Conservation (phyloP, 1,140 invertebrate genomes). For the Cryptotermes secundus region DNA sequence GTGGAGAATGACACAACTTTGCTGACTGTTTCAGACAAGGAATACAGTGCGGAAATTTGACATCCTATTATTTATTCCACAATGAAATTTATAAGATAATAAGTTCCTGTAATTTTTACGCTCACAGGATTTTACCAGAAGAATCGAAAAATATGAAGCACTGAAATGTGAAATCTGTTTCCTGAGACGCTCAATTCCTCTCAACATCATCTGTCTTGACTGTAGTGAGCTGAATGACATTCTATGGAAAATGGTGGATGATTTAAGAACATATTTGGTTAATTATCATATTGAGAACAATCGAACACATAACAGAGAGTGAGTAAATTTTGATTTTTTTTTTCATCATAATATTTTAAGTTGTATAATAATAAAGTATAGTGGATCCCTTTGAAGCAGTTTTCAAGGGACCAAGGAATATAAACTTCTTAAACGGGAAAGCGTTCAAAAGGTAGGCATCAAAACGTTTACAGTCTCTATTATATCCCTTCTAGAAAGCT, state of each 20-base stretch:
- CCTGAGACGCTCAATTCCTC: conserved; percentile 65
- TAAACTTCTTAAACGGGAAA: no score
- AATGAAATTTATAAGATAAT: background rate
- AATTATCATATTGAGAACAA: conserved; percentile 76
- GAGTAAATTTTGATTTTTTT: conserved; percentile 41
- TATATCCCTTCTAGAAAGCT: no score
- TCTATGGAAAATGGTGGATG: conserved; percentile 65
- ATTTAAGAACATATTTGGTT: conserved; percentile 69
- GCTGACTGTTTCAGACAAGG: no score
- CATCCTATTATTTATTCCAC: no score
- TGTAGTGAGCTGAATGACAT: conserved; percentile 71
- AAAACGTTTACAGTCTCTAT: no score
- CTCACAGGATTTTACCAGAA: conserved; percentile 60
- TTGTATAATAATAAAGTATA: no score
- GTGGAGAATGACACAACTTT: no score
- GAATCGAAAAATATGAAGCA: conserved; percentile 66
- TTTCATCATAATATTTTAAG: conserved; percentile 12
- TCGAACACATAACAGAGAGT: conserved; percentile 72
- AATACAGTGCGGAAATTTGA: no score
- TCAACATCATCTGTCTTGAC: conserved; percentile 77
- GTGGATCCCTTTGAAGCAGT: no score
- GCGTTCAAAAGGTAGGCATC: no score
- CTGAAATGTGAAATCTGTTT: conserved; percentile 68
- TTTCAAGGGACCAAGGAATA: no score
- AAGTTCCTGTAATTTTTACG: conserved; percentile 31